These are phyloP conservation scores for Galendromus occidentalis DNA, from an alignment of 1,140 invertebrate genomes.

Conservation along the genomic window DNA sequence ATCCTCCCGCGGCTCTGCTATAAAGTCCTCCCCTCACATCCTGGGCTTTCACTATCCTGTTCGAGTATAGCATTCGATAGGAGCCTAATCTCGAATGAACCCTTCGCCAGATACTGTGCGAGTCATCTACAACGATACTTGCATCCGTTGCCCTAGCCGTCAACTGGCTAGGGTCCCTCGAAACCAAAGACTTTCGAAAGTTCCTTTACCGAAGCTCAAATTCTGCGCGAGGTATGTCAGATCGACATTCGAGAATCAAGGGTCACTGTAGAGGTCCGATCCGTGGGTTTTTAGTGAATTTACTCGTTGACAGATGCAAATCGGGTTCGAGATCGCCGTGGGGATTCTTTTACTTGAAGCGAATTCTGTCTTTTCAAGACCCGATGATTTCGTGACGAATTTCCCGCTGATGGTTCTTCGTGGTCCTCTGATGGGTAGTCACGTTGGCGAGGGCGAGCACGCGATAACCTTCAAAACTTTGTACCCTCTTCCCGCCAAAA, in stretches of 20 bases:
- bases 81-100: too few species aligned
- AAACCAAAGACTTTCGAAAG: neutral
- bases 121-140: neutral
- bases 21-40: too few species aligned
- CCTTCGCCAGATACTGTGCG: neutral
- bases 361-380: neutral
- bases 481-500: neutral
- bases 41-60: too few species aligned
- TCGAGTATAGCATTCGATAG: too few species aligned
- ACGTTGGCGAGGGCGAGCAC: neutral
- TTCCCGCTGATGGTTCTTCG: conserved; percentile 7
- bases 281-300: too few species aligned
- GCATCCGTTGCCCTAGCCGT: neutral
- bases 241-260: neutral
- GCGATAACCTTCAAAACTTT: conserved; percentile 3
- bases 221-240: neutral
- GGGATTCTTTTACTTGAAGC: too few species aligned
- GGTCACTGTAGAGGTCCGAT: too few species aligned
- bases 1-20: too few species aligned
- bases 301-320: too few species aligned
- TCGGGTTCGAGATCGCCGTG: too few species aligned
- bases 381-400: neutral
- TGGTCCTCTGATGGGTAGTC: neutral
- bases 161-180: neutral
- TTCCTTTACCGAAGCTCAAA: neutral